Evolutionary conservation across 2,113 vertebrate species (phyloP).

Genomic region (Sialia sialis): DNA sequence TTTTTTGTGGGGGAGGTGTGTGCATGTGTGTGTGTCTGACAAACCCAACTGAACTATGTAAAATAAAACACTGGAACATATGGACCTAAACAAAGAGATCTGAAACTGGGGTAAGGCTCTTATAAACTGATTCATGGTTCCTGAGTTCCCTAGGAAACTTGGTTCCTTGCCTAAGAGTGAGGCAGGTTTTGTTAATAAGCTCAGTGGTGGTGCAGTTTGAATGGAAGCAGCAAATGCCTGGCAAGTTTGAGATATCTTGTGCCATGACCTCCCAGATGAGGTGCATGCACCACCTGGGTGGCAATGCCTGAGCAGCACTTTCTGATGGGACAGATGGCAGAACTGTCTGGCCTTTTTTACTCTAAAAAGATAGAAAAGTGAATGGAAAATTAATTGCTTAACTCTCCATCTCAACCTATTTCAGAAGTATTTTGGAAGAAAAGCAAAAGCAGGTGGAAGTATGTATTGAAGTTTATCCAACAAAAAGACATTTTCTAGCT

Average conservation of each 20-base stretch:
- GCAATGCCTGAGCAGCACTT: not conserved
- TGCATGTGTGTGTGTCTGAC: not conserved
- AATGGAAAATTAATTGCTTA: not conserved
- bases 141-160: not conserved
- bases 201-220: not conserved
- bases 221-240: not conserved
- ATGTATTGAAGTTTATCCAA: not conserved
- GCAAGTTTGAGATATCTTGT: not conserved
- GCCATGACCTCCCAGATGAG: not conserved
- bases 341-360: not conserved
- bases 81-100: not conserved
- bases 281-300: not conserved
- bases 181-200: not conserved
- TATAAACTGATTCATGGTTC: not conserved
- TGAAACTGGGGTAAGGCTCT: not conserved
- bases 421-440: not conserved
- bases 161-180: not conserved
- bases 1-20: rapidly evolving
- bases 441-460: not conserved
- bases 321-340: not conserved
- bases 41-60: not conserved
- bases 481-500: not conserved
- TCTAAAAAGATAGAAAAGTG: not conserved
- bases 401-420: not conserved
- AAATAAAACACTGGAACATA: not conserved